Conservation (phyloP, 2,797 vertebrate species). For the Hoplostethus atlanticus region DNA sequence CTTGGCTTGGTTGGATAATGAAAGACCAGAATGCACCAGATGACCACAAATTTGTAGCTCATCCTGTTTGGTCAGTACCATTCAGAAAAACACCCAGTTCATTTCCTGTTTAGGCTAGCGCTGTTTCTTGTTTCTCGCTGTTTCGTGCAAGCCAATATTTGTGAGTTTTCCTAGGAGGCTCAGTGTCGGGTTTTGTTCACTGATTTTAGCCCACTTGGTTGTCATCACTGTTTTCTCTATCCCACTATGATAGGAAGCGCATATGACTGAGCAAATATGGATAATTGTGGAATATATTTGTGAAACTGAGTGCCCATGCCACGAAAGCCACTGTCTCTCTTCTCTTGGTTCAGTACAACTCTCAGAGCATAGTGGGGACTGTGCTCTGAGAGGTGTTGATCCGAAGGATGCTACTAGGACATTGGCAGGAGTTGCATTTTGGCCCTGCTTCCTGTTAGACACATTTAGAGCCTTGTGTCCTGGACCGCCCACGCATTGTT, state of each 20-base stretch:
- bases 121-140: too few relatives aligned
- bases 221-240: background rate
- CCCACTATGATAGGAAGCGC: background rate
- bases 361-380: slow-evolving; percentile 9
- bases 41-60: slow-evolving; percentile 22
- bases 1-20: slow-evolving; percentile 25
- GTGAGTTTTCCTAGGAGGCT: slow-evolving; percentile 3
- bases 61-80: background rate
- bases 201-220: slow-evolving; percentile 4
- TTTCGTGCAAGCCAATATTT: background rate
- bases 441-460: slow-evolving; percentile 38
- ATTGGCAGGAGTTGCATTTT: slow-evolving; percentile 45
- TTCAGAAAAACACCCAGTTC: background rate
- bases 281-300: background rate
- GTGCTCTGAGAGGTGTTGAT: slow-evolving; percentile 50
- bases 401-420: slow-evolving; percentile 36
- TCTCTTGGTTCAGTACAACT: slow-evolving; percentile 34
- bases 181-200: slow-evolving; percentile 5
- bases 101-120: background rate
- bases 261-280: too few relatives aligned
- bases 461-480: slow-evolving; percentile 17
- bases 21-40: slow-evolving; percentile 35
- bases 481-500: slow-evolving; percentile 22
- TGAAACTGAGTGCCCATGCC: slow-evolving; percentile 21
- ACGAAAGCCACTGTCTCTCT: slow-evolving; percentile 9